phyloP scores from a whole-genome alignment of 2,797 vertebrate species.

The Cheirogaleus major region DNA sequence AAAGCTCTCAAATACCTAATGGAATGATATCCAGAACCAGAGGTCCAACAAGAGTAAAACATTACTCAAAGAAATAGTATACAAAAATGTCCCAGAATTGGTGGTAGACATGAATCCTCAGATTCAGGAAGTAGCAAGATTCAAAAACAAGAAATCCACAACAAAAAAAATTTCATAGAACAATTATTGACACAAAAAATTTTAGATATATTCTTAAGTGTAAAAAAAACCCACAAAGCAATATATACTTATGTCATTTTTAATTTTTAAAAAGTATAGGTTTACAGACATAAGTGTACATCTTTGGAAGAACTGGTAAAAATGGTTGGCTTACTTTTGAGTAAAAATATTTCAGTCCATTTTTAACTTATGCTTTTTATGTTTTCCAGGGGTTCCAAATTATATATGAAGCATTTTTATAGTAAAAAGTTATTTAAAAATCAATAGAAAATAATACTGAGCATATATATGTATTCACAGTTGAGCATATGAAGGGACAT shows the following conservation, averaged over 20 bases:
- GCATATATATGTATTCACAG: neutral
- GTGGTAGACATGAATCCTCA: neutral
- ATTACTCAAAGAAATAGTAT: neutral
- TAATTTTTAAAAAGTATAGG: neutral
- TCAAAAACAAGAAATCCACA: neutral
- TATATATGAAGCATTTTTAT: neutral
- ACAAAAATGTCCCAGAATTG: neutral
- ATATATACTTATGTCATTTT: neutral
- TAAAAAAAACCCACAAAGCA: neutral
- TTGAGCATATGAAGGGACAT: neutral
- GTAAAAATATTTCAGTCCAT: neutral
- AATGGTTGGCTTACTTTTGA: neutral
- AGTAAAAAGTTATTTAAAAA: neutral
- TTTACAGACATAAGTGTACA: neutral
- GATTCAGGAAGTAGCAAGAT: neutral
- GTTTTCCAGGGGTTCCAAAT: constrained; percentile 5
- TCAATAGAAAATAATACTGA: neutral
- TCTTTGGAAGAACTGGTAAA: neutral
- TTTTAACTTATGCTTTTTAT: constrained; percentile 34
- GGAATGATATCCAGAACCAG: neutral
- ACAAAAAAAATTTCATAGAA: neutral
- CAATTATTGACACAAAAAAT: neutral
- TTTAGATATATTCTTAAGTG: neutral
- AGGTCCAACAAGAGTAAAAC: neutral
- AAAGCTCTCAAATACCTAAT: neutral